phyloP scores from a whole-genome alignment of 2,888 invertebrate genomes.

The Craniophora ligustri region DNA sequence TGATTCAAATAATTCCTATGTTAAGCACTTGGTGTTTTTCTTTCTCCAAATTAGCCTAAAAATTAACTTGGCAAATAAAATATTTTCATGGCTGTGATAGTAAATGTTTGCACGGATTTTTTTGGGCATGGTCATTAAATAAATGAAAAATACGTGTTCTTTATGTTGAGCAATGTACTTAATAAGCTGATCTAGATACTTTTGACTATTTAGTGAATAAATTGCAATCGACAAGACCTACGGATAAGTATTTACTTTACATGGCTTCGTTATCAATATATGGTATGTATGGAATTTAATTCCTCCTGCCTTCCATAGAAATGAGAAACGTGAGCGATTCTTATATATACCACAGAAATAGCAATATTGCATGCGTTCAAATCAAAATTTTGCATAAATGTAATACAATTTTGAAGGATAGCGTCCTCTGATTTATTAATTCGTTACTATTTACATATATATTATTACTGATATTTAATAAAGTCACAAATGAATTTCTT shows the following conservation, averaged over 20 bases:
- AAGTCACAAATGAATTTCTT: slow-evolving; percentile 12
- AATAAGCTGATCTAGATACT: slow-evolving; percentile 11
- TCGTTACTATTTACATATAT: too few relatives aligned
- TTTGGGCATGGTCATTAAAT: not conserved
- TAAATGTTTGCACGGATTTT: slow-evolving; percentile 10
- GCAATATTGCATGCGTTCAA: too few relatives aligned
- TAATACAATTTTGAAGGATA: too few relatives aligned
- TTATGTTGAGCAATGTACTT: not conserved
- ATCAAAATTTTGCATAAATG: too few relatives aligned
- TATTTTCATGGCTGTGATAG: slow-evolving; percentile 14
- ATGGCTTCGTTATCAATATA: slow-evolving; percentile 1
- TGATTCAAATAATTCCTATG: slow-evolving; percentile 7
- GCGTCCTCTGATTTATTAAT: slow-evolving; percentile 1
- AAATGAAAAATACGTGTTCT: not conserved
- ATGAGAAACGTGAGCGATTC: slow-evolving; percentile 4
- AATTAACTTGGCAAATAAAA: slow-evolving; percentile 11
- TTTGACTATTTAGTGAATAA: not conserved
- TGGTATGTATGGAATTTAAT: too few relatives aligned
- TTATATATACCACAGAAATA: not conserved
- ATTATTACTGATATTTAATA: slow-evolving; percentile 6
- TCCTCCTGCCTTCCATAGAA: not conserved
- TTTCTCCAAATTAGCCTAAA: slow-evolving; percentile 18
- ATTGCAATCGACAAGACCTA: slow-evolving; percentile 7
- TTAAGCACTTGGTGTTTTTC: slow-evolving; percentile 15
- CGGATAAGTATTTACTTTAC: not conserved